Percentiles rank a stretch among this genome's conserved stretches.
These are phyloP conservation scores for Eupithecia subfuscata DNA, from an alignment of 2,888 invertebrate genomes.

Conservation along the genomic window DNA sequence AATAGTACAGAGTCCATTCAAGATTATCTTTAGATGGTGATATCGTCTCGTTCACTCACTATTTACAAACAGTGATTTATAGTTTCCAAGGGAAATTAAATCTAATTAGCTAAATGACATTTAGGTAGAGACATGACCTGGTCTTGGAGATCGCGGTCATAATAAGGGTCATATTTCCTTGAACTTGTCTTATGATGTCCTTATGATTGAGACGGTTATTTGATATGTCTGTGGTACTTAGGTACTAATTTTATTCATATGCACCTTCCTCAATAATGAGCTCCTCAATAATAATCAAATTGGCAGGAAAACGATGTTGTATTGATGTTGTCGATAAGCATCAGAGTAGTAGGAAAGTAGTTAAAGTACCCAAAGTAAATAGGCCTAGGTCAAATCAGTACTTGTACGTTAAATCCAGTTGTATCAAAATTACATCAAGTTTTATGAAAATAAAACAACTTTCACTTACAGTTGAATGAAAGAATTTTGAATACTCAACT, in stretches of 20 bases:
- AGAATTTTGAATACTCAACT: conserved; percentile 17
- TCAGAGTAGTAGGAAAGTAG: not conserved
- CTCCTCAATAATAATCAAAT: not conserved
- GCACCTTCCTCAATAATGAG: not conserved
- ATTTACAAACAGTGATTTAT: conserved; percentile 34
- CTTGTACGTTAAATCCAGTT: not conserved
- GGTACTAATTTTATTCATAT: not conserved
- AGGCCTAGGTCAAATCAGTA: conserved; percentile 3
- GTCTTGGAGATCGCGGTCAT: conserved; percentile 47
- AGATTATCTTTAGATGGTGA: not conserved
- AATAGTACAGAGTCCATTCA: not conserved
- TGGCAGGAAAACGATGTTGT: not conserved
- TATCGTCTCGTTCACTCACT: conserved; percentile 1
- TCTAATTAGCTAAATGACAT: conserved; percentile 46
- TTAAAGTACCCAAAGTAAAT: not conserved
- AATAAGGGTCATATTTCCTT: conserved; percentile 44
- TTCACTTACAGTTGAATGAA: conserved; percentile 21
- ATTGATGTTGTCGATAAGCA: not conserved
- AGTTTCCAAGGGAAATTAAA: conserved; percentile 39
- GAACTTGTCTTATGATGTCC: conserved; percentile 27
- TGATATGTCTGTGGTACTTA: not conserved
- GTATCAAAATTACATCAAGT: conserved; percentile 10
- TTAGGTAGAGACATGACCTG: conserved; percentile 41
- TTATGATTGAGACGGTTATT: not conserved
- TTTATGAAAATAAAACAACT: conserved; percentile 33